Base-by-base conservation (phyloP, 2,888 invertebrate genomes). In the Pristionchus fissidentatus region DNA sequence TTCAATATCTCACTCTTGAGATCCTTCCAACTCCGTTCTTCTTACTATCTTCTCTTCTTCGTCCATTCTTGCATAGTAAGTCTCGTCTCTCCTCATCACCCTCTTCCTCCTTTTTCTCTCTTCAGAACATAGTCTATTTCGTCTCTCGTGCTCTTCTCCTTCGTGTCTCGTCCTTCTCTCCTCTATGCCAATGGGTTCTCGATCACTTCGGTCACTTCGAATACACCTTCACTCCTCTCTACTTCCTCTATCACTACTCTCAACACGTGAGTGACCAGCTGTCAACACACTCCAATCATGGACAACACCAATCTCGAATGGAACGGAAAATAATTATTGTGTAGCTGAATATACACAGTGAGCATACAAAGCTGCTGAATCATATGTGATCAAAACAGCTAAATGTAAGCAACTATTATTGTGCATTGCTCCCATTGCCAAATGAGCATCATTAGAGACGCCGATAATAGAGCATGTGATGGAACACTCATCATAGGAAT, bases 121-220 rank as follows among this genome's bases (percentile, higher is more conserved):
- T 4, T 62, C 80, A 81, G 80, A 81, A 81, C 80, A 81, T 81
- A 3, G 80, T 62, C 62, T 81, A 81, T 32, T 81, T 81, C 62
- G 5, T 43, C 46, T 62, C 80, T 8, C 80, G 80, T 46, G 80
- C 80, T n/a, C 80, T 81, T 35, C 26, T 81, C 15, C 60, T 81
- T 60, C 62, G 80, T 3, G 80, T 81, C 1, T 35, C 80, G 1
- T 81, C 80, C 7, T 43, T 62, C 22, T 81, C 80, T 46, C 46
- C 32, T 32, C 46, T 81, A 43, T 62, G 80, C 32, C 80, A 81
- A 81, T 81, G 80, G 80, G 32, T 81, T 29, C 80, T 81, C 62
- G 80, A 81, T 46, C 41, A 62, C 43, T 81, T 62, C 62, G 60
- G 52, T 10, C 29, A 43, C 1, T 35, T 35, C 22, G 41, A 41